phyloP scores from a whole-genome alignment of 1,140 invertebrate species.

The Nasonia giraulti region DNA sequence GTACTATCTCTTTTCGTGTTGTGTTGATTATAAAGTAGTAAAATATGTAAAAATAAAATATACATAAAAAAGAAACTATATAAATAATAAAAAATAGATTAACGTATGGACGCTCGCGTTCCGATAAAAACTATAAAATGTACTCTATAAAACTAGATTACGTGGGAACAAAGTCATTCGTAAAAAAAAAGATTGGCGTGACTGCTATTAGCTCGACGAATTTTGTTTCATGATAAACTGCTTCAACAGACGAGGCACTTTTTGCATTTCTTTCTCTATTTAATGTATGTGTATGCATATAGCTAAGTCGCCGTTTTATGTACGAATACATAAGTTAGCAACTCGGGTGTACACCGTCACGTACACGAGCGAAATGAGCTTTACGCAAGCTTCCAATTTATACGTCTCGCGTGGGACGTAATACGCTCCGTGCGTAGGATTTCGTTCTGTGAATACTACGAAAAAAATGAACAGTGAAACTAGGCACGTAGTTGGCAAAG shows the following conservation, averaged over 20 bases:
- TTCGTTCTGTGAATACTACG: slow-evolving; percentile 49
- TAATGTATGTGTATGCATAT: background rate
- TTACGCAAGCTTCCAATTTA: slow-evolving; percentile 25
- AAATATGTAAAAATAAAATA: slow-evolving; percentile 30
- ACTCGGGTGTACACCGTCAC: slow-evolving; percentile 1
- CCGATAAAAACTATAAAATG: slow-evolving; percentile 18
- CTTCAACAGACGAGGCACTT: slow-evolving; percentile 36
- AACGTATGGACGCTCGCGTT: background rate
- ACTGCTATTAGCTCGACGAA: background rate
- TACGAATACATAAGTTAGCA: slow-evolving; percentile 45
- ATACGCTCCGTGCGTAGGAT: slow-evolving; percentile 12
- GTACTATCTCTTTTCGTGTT: background rate
- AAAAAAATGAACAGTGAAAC: slow-evolving; percentile 52
- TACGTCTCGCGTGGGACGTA: background rate
- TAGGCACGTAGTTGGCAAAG: slow-evolving; percentile 63
- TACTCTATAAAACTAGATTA: slow-evolving; percentile 12
- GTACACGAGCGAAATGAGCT: background rate
- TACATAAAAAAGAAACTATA: slow-evolving; percentile 22
- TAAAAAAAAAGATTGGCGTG: slow-evolving; percentile 10
- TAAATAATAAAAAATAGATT: slow-evolving; percentile 11
- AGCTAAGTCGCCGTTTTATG: slow-evolving; percentile 31
- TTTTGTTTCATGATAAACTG: slow-evolving; percentile 35
- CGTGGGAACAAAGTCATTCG: background rate
- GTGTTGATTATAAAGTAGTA: background rate
- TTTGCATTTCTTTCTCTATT: background rate